These are phyloP conservation scores for Gambusia affinis DNA, from an alignment of 2,113 vertebrate genomes.

Conservation along the genomic window DNA sequence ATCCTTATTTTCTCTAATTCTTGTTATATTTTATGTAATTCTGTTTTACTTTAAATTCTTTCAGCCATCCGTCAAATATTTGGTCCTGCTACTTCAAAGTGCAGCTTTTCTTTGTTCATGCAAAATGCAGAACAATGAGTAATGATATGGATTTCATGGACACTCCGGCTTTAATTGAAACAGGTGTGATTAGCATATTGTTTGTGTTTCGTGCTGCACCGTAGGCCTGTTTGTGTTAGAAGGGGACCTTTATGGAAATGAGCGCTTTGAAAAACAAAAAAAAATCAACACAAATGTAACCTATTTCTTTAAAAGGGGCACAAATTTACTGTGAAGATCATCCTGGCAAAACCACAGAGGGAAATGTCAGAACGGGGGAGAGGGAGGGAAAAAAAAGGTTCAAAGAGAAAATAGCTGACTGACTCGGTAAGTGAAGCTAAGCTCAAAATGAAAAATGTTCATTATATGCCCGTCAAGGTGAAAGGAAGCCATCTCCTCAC, in stretches of 20 bases:
- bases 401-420: constrained; percentile 69
- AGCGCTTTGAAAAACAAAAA: constrained; percentile 45
- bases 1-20: neutral
- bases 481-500: constrained; percentile 69
- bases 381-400: constrained; percentile 31
- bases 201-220: constrained; percentile 55
- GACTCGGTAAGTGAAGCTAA: constrained; percentile 74
- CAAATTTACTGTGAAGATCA: constrained; percentile 71
- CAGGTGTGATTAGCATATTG: constrained; percentile 68
- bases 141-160: constrained; percentile 56
- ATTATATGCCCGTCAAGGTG: constrained; percentile 76
- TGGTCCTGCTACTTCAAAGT: constrained; percentile 31
- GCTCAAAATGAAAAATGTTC: constrained; percentile 76
- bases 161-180: constrained; percentile 56
- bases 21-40: neutral
- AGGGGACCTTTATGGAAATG: constrained; percentile 62
- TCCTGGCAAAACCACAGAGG: constrained; percentile 68
- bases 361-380: constrained; percentile 54
- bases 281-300: constrained; percentile 54
- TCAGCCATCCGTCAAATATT: constrained; percentile 12
- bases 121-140: constrained; percentile 49
- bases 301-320: constrained; percentile 61
- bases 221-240: constrained; percentile 42
- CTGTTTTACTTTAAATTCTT: neutral
- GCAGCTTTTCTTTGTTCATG: constrained; percentile 17